Percentiles rank a stretch among this genome's conserved stretches.
Evolutionary conservation across 2,888 invertebrate species (phyloP).

Genomic region (Scelioninae gen. 1): DNA sequence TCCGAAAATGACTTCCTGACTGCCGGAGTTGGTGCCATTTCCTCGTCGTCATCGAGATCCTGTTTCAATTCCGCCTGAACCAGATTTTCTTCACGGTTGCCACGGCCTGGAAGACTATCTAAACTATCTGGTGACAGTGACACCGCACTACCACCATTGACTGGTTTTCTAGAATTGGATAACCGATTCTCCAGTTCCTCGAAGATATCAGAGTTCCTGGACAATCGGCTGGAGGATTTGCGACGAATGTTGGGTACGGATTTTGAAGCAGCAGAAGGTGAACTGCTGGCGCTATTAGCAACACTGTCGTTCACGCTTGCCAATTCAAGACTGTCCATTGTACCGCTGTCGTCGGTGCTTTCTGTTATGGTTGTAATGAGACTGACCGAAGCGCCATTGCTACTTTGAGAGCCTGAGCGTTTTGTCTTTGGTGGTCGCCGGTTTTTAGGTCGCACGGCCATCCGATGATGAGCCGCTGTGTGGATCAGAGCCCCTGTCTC

Average conservation of each 20-base stretch:
- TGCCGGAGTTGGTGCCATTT: conserved; percentile 30
- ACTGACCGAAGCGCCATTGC: conserved; percentile 66
- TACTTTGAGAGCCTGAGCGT: conserved; percentile 72
- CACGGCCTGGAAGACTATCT: conserved; percentile 74
- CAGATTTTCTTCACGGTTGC: conserved; percentile 30
- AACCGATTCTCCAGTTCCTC: conserved; percentile 78
- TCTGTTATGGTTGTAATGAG: conserved; percentile 76
- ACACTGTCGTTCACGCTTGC: conserved; percentile 51
- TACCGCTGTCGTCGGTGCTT: conserved; percentile 72
- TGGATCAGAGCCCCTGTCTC: conserved; percentile 80
- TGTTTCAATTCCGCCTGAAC: conserved; percentile 65
- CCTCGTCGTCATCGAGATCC: conserved; percentile 58
- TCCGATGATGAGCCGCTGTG: conserved; percentile 82
- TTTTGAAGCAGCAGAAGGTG: conserved; percentile 71
- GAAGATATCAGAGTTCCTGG: conserved; percentile 80
- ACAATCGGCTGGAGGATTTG: conserved; percentile 80
- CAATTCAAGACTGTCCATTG: conserved; percentile 76
- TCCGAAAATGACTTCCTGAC: conserved; percentile 75
- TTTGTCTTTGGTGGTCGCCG: conserved; percentile 79
- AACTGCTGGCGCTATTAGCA: conserved; percentile 70
- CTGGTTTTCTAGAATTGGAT: conserved; percentile 71
- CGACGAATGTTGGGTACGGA: conserved; percentile 74
- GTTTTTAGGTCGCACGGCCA: conserved; percentile 82
- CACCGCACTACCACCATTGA: conserved; percentile 69
- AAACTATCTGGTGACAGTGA: conserved; percentile 82